Evolutionary conservation across 2,113 vertebrate genomes (phyloP).

Genomic region (Bolborhynchus lineola): DNA sequence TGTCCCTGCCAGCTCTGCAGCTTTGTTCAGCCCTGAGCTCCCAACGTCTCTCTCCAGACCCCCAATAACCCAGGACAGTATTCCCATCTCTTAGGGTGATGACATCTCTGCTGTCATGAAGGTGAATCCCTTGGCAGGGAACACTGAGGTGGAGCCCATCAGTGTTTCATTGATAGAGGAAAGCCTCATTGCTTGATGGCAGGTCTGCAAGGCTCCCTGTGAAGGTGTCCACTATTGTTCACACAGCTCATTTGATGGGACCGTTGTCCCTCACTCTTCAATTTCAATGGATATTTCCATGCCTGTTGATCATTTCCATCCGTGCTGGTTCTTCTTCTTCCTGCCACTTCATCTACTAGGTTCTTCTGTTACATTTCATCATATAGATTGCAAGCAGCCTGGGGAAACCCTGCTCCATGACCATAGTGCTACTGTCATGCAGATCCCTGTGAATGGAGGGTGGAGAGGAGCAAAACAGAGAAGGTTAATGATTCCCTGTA

Average conservation of each 20-base stretch:
- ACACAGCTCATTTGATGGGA: not conserved
- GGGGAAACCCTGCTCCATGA: not conserved
- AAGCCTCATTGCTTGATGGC: not conserved
- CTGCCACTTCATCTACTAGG: not conserved
- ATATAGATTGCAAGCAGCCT: not conserved
- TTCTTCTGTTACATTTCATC: not conserved
- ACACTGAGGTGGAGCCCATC: not conserved
- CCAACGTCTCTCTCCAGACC: not conserved
- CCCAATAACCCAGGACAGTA: accelerated
- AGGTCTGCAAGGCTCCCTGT: not conserved
- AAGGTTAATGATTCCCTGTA: not conserved
- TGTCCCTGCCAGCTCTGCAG: not conserved
- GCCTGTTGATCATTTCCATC: not conserved
- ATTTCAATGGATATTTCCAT: not conserved
- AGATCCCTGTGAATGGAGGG: not conserved
- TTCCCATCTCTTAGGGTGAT: not conserved
- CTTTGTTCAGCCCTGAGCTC: not conserved
- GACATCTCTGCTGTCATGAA: not conserved
- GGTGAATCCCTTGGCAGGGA: not conserved
- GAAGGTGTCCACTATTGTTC: not conserved
- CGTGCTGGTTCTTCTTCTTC: not conserved
- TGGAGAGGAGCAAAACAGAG: not conserved
- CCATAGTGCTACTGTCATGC: not conserved
- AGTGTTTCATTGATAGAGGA: not conserved
- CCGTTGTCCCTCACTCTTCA: not conserved